phyloP scores from a whole-genome alignment of 2,888 invertebrate species.

The Trissolcus japonicus region DNA sequence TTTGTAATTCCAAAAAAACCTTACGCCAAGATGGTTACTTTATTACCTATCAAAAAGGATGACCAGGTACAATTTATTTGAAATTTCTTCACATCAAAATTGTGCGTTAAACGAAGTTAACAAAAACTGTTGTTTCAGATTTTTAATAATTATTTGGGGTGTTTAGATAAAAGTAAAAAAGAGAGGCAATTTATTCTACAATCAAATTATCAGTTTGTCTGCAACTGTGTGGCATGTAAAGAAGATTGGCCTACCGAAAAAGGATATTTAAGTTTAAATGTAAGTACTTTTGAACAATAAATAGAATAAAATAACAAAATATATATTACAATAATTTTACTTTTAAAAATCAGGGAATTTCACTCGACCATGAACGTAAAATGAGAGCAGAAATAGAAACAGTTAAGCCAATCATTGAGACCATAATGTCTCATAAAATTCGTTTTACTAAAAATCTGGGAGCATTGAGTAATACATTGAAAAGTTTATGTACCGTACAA shows the following conservation, averaged over 20 bases:
- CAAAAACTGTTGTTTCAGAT: not conserved
- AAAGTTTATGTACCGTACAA: too few relatives aligned
- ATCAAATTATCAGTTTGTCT: not conserved
- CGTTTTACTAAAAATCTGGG: too few relatives aligned
- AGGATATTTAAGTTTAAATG: not conserved
- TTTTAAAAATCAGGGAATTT: not conserved
- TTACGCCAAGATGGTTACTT: constrained; percentile 78
- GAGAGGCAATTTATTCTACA: not conserved
- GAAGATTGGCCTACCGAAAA: not conserved
- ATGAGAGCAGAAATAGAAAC: too few relatives aligned
- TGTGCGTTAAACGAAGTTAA: not conserved
- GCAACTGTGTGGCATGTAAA: constrained; percentile 1
- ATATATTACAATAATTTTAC: too few relatives aligned
- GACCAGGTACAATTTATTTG: constrained; percentile 77
- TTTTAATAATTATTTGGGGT: not conserved
- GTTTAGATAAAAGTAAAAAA: not conserved
- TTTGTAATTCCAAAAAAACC: constrained; percentile 79
- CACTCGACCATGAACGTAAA: too few relatives aligned
- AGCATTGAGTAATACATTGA: too few relatives aligned
- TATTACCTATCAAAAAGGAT: constrained; percentile 83
- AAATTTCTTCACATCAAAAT: not conserved
- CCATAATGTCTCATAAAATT: too few relatives aligned
- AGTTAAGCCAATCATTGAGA: too few relatives aligned
- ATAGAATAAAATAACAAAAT: not conserved
- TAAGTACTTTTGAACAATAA: not conserved